Percentiles rank a stretch among this genome's conserved stretches.
Conservation (phyloP, 2,113 vertebrate genomes). For the Labeo rohita region DNA sequence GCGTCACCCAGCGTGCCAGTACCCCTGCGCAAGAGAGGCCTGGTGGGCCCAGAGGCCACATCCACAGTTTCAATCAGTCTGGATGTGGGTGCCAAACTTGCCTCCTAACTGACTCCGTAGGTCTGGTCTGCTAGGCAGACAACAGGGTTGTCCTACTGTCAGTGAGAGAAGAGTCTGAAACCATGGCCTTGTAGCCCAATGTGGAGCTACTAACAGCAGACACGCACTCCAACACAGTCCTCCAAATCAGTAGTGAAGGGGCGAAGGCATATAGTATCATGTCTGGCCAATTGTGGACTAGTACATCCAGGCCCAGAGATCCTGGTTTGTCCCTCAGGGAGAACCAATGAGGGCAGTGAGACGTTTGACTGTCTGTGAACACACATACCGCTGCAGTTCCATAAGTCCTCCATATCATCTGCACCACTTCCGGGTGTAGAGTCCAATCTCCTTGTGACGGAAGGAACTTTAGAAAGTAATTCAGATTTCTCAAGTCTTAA, state of each 20-base stretch:
- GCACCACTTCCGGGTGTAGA: background rate
- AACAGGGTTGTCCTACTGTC: background rate
- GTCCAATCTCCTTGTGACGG: background rate
- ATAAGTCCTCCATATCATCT: background rate
- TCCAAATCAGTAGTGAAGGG: background rate
- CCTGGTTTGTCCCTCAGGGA: background rate
- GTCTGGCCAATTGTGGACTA: too few relatives aligned
- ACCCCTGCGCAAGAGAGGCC: too few relatives aligned
- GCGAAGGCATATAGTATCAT: background rate
- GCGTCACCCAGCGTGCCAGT: too few relatives aligned
- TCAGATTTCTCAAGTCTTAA: background rate
- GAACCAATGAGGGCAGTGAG: background rate
- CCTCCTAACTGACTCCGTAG: background rate
- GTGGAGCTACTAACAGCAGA: background rate
- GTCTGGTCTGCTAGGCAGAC: background rate
- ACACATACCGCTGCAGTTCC: background rate
- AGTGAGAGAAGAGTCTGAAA: background rate
- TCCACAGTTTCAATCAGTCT: too few relatives aligned
- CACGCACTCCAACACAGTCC: too few relatives aligned
- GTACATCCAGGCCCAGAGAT: background rate
- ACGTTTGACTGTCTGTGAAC: background rate
- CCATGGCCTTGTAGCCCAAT: background rate
- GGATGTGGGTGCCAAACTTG: too few relatives aligned
- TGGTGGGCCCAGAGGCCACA: too few relatives aligned
- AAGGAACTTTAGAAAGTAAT: too few relatives aligned